Evolutionary conservation across 2,797 vertebrate genomes (phyloP).

Genomic region (Tiaroga cobitis): DNA sequence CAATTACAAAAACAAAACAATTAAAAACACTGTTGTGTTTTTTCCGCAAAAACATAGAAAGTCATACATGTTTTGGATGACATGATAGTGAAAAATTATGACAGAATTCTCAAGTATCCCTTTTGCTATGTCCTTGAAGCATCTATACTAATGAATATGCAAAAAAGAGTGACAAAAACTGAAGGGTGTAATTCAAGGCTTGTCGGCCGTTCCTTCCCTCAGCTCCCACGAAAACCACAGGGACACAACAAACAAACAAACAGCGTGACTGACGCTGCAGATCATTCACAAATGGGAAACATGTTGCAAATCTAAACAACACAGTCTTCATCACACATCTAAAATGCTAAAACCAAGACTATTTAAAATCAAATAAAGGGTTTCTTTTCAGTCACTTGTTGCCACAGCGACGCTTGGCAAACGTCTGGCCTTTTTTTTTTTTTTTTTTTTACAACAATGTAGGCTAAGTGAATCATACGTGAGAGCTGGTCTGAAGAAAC

Average conservation of each 20-base stretch:
- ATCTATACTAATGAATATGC: conserved; percentile 64
- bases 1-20: not conserved
- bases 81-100: not conserved
- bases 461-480: conserved; percentile 42
- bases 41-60: not conserved
- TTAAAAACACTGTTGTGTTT: not conserved
- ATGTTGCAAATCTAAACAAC: conserved; percentile 14
- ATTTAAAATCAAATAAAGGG: conserved; percentile 12
- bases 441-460: conserved; percentile 39
- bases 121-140: not conserved
- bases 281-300: conserved; percentile 38
- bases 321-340: not conserved
- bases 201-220: conserved; percentile 57
- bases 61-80: not conserved
- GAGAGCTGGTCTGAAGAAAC: conserved; percentile 50
- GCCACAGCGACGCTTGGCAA: conserved; percentile 44
- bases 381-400: not conserved
- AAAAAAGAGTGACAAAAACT: conserved; percentile 51
- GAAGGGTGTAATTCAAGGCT: conserved; percentile 50
- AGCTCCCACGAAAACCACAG: conserved; percentile 65
- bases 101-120: not conserved
- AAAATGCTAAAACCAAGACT: not conserved
- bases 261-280: conserved; percentile 58
- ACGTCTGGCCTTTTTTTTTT: not conserved
- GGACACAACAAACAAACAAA: conserved; percentile 67